phyloP scores from a whole-genome alignment of 1,140 invertebrate genomes.

The Akabosia matsudoensis region DNA sequence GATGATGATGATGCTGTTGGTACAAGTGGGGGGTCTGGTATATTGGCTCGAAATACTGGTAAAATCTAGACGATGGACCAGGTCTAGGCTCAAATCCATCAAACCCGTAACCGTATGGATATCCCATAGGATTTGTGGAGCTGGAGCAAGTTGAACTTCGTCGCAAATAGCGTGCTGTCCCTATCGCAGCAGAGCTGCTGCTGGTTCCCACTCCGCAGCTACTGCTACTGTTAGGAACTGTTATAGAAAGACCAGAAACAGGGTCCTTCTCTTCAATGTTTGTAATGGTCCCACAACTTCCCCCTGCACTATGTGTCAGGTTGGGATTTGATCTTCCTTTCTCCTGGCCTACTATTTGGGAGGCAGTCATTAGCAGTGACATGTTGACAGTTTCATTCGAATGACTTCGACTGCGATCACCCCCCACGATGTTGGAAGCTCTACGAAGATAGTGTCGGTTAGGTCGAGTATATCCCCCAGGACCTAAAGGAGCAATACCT shows the following conservation, averaged over 20 bases:
- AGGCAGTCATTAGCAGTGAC: conserved; percentile 39
- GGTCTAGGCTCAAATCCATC: conserved; percentile 11
- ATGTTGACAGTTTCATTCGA: conserved; percentile 44
- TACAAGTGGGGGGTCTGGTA: conserved; percentile 17
- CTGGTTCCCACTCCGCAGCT: background rate
- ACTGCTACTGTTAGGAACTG: background rate
- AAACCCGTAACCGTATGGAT: background rate
- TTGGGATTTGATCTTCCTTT: conserved; percentile 22
- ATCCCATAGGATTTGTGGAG: background rate
- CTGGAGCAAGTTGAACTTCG: conserved; percentile 13
- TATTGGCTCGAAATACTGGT: conserved; percentile 24
- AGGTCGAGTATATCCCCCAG: background rate
- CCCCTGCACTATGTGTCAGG: background rate
- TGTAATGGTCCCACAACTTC: background rate
- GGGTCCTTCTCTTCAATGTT: background rate
- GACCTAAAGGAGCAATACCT: background rate
- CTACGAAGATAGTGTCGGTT: conserved; percentile 8
- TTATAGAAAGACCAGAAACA: background rate
- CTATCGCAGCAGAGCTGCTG: background rate
- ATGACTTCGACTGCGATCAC: conserved; percentile 30
- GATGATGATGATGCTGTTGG: conserved; percentile 16
- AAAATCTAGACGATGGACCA: conserved; percentile 36
- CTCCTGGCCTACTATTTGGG: background rate
- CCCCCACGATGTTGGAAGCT: conserved; percentile 16
- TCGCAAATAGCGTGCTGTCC: conserved; percentile 1